Conservation (phyloP, 2,888 invertebrate species). For the Pterobdella sp. region DNA sequence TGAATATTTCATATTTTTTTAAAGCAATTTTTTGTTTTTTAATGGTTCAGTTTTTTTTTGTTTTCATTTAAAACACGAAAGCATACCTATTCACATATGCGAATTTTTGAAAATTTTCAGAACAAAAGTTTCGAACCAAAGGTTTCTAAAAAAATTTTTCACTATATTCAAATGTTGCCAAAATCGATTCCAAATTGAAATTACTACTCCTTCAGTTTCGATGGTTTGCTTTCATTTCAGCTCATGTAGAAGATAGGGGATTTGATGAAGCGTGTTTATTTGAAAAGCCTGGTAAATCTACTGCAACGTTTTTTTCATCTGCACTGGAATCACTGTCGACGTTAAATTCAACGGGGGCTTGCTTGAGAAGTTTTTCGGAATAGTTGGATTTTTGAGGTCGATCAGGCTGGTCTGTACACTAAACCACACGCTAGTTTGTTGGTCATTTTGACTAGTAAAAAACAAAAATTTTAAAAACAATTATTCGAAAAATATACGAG, state of each 20-base stretch:
- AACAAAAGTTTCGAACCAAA: neutral
- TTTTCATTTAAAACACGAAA: no score
- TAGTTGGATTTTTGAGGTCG: conserved; percentile 68
- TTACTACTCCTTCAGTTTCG: neutral
- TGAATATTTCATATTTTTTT: no score
- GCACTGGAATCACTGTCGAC: conserved; percentile 46
- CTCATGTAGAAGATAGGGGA: neutral
- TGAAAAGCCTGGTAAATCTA: neutral
- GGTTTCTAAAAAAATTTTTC: neutral
- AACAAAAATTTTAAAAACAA: neutral
- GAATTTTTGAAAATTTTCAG: no score
- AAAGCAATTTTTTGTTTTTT: no score
- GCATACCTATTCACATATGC: no score
- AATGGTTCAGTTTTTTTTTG: no score
- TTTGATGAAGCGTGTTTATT: neutral
- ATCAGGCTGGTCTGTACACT: conserved; percentile 87
- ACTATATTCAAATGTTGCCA: neutral
- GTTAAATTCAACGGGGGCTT: conserved; percentile 84
- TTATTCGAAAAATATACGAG: neutral
- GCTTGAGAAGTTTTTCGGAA: conserved; percentile 62
- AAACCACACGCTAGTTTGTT: conserved; percentile 89
- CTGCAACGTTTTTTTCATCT: conserved; percentile 29
- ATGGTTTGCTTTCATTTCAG: neutral
- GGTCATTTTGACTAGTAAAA: conserved; percentile 67
- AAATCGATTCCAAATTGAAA: neutral